Evolutionary conservation across 2,888 invertebrate species (phyloP), one percentile per base, ranked within the genome.

Genomic region (Hypolimnas misippus): DNA sequence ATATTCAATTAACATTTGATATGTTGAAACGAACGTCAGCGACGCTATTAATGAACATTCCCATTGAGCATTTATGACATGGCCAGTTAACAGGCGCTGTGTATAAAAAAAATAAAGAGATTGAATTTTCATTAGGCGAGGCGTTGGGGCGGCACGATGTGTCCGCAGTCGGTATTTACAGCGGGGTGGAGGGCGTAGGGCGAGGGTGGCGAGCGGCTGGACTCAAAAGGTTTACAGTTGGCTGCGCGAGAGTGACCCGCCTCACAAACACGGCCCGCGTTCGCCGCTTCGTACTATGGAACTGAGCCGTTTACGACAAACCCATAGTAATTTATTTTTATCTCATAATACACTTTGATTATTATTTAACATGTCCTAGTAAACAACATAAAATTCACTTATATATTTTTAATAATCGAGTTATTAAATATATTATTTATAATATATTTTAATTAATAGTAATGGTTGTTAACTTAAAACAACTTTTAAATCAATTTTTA

Each of bases 241-340:
- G 89, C 75, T 91, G 91, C 91, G 90, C 90, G 80, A 83, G 91
- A 92, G 91, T 90, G 88, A 87, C 90, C 91, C 89, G 84, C 90
- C 89, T 87, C 84, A 86, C 89, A 90, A 91, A 90, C 91, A 87
- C 78, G 78, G 79, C 70, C 79, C 80, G 80, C 70, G 81, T 73
- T 74, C 77, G 70, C 73, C 77, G 84, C 76, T 81, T 77, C 79
- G 73, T 71, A 74, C 73, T 87, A 86, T 87, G 85, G 86, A 86
- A 79, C 77, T 82, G 78, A 75, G 76, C 76, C 72, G 70, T 82
- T 83, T 78, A 80, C 76, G 78, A 78, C 57, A 38, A 65, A 56
- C 57, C 44, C 40, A 16, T 49, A 31, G 52, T 57, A 62, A 62
- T 64, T 64, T 66, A 60, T 69, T 69, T 64, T 60, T 67, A 62